Percentiles rank a stretch among this genome's conserved stretches.
Evolutionary conservation across 2,888 invertebrate species (phyloP).

Genomic region (Tortrix viridana): DNA sequence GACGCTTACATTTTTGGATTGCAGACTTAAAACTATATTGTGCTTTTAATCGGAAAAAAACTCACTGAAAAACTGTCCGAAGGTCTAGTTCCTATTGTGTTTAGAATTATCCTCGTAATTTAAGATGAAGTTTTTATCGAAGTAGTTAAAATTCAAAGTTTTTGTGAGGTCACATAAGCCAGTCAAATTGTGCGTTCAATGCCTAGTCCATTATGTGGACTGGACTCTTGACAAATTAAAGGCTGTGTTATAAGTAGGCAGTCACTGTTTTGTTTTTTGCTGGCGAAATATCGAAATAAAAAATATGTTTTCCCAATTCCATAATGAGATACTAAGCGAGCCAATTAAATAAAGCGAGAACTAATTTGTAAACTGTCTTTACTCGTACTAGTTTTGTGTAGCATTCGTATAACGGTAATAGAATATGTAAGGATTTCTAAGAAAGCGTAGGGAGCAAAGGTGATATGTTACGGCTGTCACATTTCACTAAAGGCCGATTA

Average conservation of each 20-base stretch:
- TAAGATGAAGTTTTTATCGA: conserved; percentile 2
- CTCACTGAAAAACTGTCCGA: background rate
- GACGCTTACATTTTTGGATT: no score
- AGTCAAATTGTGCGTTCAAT: conserved; percentile 5
- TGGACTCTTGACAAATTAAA: conserved; percentile 14
- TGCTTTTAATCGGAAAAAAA: no score
- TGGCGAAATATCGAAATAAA: conserved; percentile 10
- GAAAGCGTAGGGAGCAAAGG: conserved; percentile 3
- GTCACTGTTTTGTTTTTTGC: conserved; percentile 10
- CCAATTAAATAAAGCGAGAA: conserved; percentile 21
- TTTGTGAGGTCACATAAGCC: conserved; percentile 6
- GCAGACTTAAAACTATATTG: no score
- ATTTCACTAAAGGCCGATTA: conserved; percentile 25
- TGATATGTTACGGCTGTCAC: conserved; percentile 28
- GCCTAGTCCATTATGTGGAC: background rate
- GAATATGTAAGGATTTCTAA: conserved; percentile 10
- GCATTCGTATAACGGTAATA: conserved; percentile 25
- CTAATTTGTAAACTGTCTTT: conserved; percentile 33
- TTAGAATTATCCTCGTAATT: conserved; percentile 16
- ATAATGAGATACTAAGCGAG: conserved; percentile 15
- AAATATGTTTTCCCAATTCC: conserved; percentile 15
- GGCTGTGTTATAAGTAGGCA: background rate
- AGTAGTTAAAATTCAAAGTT: background rate
- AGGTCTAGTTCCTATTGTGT: background rate
- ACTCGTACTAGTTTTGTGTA: conserved; percentile 16